Conservation (phyloP, 2,113 vertebrate genomes). For the Cyphomyrus plagiostoma region DNA sequence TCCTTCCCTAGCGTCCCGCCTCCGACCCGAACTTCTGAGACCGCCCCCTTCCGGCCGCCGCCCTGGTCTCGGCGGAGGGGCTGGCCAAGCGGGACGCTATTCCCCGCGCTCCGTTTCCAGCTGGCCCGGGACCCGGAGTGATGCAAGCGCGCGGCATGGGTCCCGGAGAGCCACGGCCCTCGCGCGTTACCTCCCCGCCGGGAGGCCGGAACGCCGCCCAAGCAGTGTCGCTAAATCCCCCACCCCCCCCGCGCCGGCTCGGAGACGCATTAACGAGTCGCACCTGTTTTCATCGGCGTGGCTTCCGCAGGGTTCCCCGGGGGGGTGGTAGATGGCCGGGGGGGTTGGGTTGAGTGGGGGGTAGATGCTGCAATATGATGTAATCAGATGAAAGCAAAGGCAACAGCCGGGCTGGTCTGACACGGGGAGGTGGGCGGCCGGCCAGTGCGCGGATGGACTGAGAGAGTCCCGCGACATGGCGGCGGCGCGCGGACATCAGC, state of each 20-base stretch:
- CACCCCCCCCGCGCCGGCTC: neutral
- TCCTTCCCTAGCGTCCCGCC: neutral
- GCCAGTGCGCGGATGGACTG: neutral
- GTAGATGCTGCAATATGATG: slow-evolving; percentile 59
- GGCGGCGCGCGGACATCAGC: neutral
- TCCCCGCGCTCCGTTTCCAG: neutral
- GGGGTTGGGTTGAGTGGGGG: slow-evolving; percentile 8
- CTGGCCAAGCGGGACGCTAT: neutral
- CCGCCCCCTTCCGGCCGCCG: neutral
- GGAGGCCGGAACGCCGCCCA: slow-evolving; percentile 2
- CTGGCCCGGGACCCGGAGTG: slow-evolving; percentile 4
- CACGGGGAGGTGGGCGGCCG: neutral
- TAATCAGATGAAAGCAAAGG: slow-evolving; percentile 64
- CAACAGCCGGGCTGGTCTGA: slow-evolving; percentile 25
- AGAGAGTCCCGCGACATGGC: neutral
- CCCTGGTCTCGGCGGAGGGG: neutral
- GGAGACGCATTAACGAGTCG: slow-evolving; percentile 12
- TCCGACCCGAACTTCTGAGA: neutral
- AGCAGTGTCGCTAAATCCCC: neutral
- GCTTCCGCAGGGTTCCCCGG: slow-evolving; percentile 2
- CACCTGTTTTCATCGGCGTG: neutral
- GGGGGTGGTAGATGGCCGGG: neutral
- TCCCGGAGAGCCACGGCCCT: neutral
- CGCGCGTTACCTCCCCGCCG: neutral
- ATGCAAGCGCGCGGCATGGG: neutral